Percentiles rank a stretch among this genome's conserved stretches.
phyloP scores from a whole-genome alignment of 2,113 vertebrate genomes.

The Donacobius atricapilla region DNA sequence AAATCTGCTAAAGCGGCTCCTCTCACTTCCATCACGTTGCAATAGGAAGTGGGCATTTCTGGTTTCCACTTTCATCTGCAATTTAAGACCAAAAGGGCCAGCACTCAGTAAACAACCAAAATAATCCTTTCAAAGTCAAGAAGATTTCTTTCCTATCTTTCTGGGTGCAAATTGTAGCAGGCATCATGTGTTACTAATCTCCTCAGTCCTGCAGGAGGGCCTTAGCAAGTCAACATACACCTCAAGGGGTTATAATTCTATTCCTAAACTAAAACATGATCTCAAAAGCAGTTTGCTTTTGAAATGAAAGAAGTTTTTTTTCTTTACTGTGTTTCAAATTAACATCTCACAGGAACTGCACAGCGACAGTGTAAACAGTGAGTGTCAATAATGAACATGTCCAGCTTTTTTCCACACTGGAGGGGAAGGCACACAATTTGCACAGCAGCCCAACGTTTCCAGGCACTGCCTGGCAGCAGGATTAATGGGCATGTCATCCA shows the following conservation, averaged over 20 bases:
- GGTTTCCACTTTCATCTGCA: neutral
- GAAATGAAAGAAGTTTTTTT: neutral
- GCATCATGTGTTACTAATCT: constrained; percentile 14
- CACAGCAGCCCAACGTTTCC: neutral
- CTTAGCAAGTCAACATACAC: neutral
- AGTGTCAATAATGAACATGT: neutral
- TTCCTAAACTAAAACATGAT: neutral
- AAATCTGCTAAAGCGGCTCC: neutral
- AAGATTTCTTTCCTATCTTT: constrained; percentile 13
- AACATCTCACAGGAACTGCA: neutral
- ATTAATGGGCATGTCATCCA: neutral
- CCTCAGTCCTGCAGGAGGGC: neutral
- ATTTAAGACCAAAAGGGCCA: neutral
- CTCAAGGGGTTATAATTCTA: neutral
- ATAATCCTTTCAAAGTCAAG: constrained; percentile 32
- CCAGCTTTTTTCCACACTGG: neutral
- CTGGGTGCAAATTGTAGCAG: neutral
- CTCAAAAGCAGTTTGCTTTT: neutral
- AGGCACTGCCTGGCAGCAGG: neutral
- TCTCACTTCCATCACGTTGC: neutral
- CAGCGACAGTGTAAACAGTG: neutral
- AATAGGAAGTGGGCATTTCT: neutral
- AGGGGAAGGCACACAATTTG: neutral
- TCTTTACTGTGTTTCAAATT: neutral
- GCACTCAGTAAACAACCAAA: constrained; percentile 28